Base-by-base conservation (phyloP, 2,113 vertebrate genomes). In the Poecilia latipinna region DNA sequence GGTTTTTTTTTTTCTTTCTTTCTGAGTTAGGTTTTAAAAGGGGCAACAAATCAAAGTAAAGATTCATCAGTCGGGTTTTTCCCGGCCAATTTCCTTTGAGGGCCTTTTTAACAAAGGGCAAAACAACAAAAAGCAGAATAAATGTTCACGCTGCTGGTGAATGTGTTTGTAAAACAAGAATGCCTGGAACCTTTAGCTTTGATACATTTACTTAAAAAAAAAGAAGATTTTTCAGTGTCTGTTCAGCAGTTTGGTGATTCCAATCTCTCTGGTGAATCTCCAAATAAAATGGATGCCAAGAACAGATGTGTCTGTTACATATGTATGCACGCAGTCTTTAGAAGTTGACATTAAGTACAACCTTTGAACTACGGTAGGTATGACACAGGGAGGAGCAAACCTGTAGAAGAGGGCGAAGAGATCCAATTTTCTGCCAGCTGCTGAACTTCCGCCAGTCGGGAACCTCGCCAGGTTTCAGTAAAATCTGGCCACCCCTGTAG, bases 401-500 rank as follows among this genome's bases (percentile, higher is more conserved):
- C 96, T 98, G 97, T 32, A 92, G 70, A 15, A 98, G 94, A 79
- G 97, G 96, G 33, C 96, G 95, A 1, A 98, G 92, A 64, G 97
- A 99, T 68, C 96, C 97, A 63, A 99, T 96, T 66, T 94, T 95
- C 74, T 75, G 87, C 89, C 91, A 98, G 82, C 89, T 89, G 88
- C 95, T 96, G 80, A 90, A 89, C 44, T 93, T 85, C 54, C 70
- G 84, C 97, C 96, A 98, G 2, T 97, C 94, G 2, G 91, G 83
- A 75, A 98, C 93, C 65, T 96, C 94, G 5, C 92, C 92, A 0
- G 97, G 96, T 65, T 89, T 94, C 75, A 99, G 65, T 7, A 98
- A 86, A 83, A 97, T 92, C 93, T 99, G 97, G 62, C 91, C 92
- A 0, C 97, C 97, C 69, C 95, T 93, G 78, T 96, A 99, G 90